Conservation (phyloP, 2,888 invertebrate species). For the Cerastis leucographa region DNA sequence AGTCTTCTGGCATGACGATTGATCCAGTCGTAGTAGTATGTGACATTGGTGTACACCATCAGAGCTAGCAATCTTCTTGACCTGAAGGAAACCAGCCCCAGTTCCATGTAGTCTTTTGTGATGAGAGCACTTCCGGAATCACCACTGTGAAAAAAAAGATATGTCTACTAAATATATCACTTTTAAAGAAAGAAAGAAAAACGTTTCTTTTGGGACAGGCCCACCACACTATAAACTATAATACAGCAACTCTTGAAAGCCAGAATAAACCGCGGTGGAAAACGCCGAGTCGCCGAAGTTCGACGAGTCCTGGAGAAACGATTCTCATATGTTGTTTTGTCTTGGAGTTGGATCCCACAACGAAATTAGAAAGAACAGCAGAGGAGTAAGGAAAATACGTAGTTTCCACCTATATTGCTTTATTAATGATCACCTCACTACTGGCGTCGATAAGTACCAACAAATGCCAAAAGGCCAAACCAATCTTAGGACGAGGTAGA, state of each 20-base stretch:
- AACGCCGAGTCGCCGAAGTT: background rate
- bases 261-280: background rate
- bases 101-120: constrained; percentile 58
- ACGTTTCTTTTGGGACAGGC: background rate
- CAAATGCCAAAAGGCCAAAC: background rate
- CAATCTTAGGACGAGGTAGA: background rate
- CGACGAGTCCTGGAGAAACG: background rate
- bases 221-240: background rate
- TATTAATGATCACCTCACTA: background rate
- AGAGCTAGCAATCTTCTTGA: constrained; percentile 62
- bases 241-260: background rate
- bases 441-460: background rate
- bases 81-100: constrained; percentile 78
- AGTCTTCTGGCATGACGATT: constrained; percentile 5
- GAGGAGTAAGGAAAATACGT: background rate
- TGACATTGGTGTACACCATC: constrained; percentile 76
- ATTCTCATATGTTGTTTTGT: background rate
- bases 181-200: background rate
- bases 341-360: background rate
- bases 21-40: constrained; percentile 56
- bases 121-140: constrained; percentile 79
- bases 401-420: background rate
- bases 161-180: background rate
- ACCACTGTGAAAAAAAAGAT: constrained; percentile 70
- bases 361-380: background rate